A percentile compares a stretch with the other conserved stretches of the same genome.
These are phyloP conservation scores for Coendou prehensilis DNA, from an alignment of 2,797 vertebrate species.

Conservation along the genomic window DNA sequence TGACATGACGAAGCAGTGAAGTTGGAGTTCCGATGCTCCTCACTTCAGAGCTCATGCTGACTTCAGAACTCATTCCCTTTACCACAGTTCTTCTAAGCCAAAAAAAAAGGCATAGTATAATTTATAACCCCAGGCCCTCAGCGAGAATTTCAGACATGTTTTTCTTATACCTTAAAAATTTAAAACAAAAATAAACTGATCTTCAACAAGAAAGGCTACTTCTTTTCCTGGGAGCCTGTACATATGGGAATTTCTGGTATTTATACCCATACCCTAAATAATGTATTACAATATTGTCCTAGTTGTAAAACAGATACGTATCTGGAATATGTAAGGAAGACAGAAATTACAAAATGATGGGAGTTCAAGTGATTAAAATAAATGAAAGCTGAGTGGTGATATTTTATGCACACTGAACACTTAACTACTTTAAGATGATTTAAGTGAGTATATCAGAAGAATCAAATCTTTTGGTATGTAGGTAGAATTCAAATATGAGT, in stretches of 20 bases:
- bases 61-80: not conserved
- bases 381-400: not conserved
- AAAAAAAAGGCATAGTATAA: not conserved
- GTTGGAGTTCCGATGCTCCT: not conserved
- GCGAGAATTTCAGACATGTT: slow-evolving; percentile 12
- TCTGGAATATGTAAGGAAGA: not conserved
- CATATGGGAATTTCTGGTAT: not conserved
- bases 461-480: not conserved
- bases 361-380: not conserved
- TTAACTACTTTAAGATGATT: not conserved
- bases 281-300: not conserved
- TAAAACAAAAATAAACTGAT: slow-evolving; percentile 40
- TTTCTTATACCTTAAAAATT: slow-evolving; percentile 33
- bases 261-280: not conserved
- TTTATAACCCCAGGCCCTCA: not conserved
- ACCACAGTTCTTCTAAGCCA: not conserved
- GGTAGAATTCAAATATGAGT: not conserved
- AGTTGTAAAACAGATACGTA: not conserved
- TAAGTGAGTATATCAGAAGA: not conserved
- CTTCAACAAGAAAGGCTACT: not conserved
- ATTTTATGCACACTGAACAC: slow-evolving; percentile 21
- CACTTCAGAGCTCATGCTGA: not conserved
- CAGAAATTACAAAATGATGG: not conserved
- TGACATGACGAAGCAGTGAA: not conserved
- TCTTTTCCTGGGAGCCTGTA: not conserved